Conservation (phyloP, 2,113 vertebrate species). For the Daboia siamensis region DNA sequence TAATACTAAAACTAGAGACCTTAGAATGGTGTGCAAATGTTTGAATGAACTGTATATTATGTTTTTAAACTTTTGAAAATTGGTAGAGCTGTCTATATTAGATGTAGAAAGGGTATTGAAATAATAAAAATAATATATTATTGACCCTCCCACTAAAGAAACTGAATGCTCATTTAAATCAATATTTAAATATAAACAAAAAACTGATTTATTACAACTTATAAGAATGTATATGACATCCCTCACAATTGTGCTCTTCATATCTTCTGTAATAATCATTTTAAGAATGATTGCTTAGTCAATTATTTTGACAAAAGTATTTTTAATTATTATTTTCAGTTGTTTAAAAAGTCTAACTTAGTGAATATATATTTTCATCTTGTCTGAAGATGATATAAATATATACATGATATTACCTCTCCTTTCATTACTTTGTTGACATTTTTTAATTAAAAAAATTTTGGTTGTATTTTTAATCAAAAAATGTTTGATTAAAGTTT, state of each 20-base stretch:
- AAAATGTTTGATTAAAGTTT: background rate
- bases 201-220: background rate
- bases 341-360: constrained; percentile 55
- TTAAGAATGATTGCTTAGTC: constrained; percentile 34
- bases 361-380: constrained; percentile 49
- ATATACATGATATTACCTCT: constrained; percentile 1
- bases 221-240: constrained; percentile 15
- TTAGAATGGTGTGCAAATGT: too few species aligned
- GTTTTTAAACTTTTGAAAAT: too few species aligned
- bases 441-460: background rate
- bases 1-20: too few species aligned
- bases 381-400: constrained; percentile 55
- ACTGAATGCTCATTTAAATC: background rate
- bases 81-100: too few species aligned
- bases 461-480: background rate
- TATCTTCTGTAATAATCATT: background rate
- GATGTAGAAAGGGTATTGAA: too few species aligned
- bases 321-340: constrained; percentile 65
- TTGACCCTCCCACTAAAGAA: too few species aligned
- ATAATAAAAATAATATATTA: too few species aligned
- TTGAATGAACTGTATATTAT: too few species aligned
- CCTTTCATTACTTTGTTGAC: constrained; percentile 52
- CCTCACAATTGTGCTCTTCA: background rate
- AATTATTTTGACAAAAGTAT: constrained; percentile 57
- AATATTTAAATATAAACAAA: background rate